Conservation (phyloP, 2,113 vertebrate genomes). For the Myiopsitta monachus region DNA sequence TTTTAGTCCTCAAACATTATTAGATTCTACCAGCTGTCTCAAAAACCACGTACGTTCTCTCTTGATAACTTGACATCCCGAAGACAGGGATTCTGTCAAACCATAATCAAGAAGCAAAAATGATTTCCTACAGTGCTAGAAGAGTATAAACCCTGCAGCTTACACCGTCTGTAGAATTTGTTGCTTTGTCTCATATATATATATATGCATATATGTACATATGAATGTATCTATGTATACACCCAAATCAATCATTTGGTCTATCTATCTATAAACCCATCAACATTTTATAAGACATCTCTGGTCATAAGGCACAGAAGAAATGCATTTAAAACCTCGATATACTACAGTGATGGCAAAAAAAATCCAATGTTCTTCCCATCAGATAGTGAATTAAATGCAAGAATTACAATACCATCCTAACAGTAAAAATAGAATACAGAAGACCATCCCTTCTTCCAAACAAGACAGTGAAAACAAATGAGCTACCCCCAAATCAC, state of each 20-base stretch:
- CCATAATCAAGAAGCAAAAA: not conserved
- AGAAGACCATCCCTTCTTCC: not conserved
- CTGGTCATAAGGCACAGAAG: not conserved
- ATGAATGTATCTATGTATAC: not conserved
- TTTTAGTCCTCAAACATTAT: not conserved
- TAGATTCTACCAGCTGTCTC: not conserved
- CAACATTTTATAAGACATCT: not conserved
- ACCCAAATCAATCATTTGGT: not conserved
- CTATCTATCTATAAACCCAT: not conserved
- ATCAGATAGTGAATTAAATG: conserved; percentile 7
- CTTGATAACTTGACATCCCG: not conserved
- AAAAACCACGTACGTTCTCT: not conserved
- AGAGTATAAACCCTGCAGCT: not conserved
- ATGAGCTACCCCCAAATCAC: not conserved
- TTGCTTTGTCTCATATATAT: not conserved
- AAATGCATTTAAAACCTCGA: not conserved
- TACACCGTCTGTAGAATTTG: not conserved
- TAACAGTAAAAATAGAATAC: not conserved
- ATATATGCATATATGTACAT: not conserved
- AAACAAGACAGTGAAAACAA: conserved; percentile 10
- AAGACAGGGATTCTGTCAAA: not conserved
- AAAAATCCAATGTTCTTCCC: not conserved
- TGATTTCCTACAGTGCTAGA: not conserved
- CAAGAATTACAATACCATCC: not conserved
- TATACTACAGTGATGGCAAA: not conserved